A percentile compares a stretch with the other conserved stretches of the same genome.
phyloP scores from a whole-genome alignment of 1,140 invertebrate species.

The Microvelia longipes region DNA sequence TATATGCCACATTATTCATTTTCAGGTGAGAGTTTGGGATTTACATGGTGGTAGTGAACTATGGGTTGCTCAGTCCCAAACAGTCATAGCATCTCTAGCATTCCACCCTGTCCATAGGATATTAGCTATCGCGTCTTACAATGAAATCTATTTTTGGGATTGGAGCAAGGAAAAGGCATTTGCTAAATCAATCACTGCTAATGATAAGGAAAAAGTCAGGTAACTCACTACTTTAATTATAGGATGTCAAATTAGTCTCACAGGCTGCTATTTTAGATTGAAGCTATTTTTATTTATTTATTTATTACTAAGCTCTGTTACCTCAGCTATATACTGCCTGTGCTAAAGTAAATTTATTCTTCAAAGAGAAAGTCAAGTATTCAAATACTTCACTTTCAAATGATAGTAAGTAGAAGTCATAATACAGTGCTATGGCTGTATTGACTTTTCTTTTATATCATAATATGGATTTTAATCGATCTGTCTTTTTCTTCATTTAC shows the following conservation, averaged over 20 bases:
- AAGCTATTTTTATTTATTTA: conserved; percentile 7
- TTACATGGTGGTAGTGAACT: conserved; percentile 66
- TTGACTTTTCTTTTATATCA: too few relatives aligned
- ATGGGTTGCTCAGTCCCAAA: conserved; percentile 52
- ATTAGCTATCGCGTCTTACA: conserved; percentile 69
- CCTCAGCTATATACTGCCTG: too few relatives aligned
- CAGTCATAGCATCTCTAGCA: conserved; percentile 67
- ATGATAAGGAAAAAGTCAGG: conserved; percentile 61
- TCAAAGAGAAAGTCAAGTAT: too few relatives aligned
- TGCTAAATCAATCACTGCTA: conserved; percentile 48
- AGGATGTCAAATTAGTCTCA: too few relatives aligned
- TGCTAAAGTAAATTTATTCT: too few relatives aligned
- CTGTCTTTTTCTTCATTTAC: too few relatives aligned
- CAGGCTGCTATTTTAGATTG: too few relatives aligned
- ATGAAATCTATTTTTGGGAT: conserved; percentile 80
- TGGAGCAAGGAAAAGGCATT: conserved; percentile 67
- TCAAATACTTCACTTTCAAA: too few relatives aligned
- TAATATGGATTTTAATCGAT: too few relatives aligned
- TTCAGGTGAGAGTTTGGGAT: conserved; percentile 69
- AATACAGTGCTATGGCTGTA: too few relatives aligned
- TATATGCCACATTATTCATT: too few relatives aligned
- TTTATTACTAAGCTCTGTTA: conserved; percentile 12
- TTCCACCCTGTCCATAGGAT: conserved; percentile 72
- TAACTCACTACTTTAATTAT: conserved; percentile 27
- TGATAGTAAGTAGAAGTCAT: too few relatives aligned